Percentiles rank a stretch among this genome's conserved stretches.
phyloP scores from a whole-genome alignment of 2,113 vertebrate genomes.

The Hassar affinis region DNA sequence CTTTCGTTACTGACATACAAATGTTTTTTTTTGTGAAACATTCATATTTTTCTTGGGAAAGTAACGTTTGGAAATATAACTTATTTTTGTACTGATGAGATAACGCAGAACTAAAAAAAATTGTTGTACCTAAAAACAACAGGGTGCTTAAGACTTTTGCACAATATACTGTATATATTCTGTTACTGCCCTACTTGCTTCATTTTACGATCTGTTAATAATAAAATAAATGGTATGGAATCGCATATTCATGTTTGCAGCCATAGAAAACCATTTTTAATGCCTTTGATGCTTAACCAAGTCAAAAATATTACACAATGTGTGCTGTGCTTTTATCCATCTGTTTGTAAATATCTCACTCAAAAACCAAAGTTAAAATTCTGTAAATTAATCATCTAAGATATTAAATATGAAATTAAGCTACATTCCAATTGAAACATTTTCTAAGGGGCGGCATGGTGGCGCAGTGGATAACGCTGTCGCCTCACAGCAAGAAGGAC shows the following conservation, averaged over 20 bases:
- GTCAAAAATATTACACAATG: not conserved
- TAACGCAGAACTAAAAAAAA: no score
- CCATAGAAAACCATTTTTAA: not conserved
- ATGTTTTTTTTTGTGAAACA: no score
- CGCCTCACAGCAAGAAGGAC: no score
- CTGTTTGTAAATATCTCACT: not conserved
- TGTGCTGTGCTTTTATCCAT: not conserved
- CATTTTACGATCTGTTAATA: not conserved
- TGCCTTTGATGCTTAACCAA: not conserved
- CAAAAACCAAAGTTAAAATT: not conserved
- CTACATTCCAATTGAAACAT: no score
- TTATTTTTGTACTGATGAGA: no score
- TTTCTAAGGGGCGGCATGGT: no score
- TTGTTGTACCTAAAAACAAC: no score
- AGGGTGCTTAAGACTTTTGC: not conserved
- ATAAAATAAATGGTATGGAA: not conserved
- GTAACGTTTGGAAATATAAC: no score
- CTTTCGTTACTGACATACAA: no score
- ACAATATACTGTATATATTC: not conserved
- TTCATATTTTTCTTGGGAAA: no score
- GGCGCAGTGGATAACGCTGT: no score
- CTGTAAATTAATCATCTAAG: not conserved
- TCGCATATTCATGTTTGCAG: not conserved
- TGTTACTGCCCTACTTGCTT: not conserved
- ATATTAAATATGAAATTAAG: no score